Conservation (phyloP, 2,797 vertebrate genomes). For the Enteromius trimaculatus region DNA sequence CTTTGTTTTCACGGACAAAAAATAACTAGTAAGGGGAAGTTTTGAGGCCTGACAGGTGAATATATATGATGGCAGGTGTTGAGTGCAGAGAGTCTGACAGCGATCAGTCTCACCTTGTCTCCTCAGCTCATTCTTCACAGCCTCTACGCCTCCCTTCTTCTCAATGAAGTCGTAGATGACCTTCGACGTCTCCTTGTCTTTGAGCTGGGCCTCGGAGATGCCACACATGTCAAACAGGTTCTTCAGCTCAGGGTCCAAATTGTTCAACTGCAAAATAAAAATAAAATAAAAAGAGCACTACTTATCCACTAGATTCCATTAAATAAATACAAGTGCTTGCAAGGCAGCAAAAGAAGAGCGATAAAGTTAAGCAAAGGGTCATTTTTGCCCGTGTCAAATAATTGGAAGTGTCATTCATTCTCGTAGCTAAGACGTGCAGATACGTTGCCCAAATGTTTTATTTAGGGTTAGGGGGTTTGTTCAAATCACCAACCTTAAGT, state of each 20-base stretch:
- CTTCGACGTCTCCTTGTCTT: constrained; percentile 97
- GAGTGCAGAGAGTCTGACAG: not conserved
- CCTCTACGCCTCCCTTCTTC: constrained; percentile 97
- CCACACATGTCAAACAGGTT: constrained; percentile 96
- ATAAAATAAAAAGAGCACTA: not conserved
- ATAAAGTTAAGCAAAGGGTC: not conserved
- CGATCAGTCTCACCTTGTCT: constrained; percentile 86
- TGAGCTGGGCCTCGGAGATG: constrained; percentile 96
- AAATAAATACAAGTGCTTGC: constrained; percentile 8
- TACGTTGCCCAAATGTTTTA: not conserved
- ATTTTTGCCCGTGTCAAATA: not conserved
- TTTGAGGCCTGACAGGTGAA: not conserved
- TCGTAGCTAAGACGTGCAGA: not conserved
- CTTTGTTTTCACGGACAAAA: not conserved
- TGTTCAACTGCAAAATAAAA: constrained; percentile 85
- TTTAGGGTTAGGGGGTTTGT: constrained; percentile 16
- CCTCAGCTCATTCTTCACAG: constrained; percentile 95
- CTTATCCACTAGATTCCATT: not conserved
- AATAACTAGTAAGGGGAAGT: not conserved
- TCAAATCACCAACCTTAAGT: constrained; percentile 32
- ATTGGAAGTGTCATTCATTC: not conserved
- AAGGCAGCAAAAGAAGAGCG: not conserved
- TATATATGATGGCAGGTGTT: not conserved
- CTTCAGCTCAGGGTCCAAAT: constrained; percentile 96
- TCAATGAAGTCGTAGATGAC: constrained; percentile 99